These are phyloP conservation scores for Drosophila asahinai DNA, from an alignment of 1,140 invertebrate genomes.

Conservation along the genomic window DNA sequence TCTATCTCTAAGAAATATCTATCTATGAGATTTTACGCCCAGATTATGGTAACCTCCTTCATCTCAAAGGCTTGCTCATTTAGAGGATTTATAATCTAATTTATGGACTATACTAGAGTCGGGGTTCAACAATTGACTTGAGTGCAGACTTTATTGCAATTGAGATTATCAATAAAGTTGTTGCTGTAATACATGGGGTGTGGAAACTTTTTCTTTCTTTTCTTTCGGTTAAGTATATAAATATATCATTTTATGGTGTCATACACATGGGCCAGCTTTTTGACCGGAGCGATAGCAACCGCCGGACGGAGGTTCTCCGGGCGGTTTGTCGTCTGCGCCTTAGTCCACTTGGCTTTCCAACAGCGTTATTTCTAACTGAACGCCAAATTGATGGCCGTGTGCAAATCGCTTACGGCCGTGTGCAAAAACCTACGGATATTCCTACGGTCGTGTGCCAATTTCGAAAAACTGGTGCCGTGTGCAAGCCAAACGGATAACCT, in stretches of 20 bases:
- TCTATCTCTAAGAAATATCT: background rate
- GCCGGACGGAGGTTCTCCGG: conserved; percentile 37
- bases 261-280: conserved; percentile 7
- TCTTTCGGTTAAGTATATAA: conserved; percentile 9
- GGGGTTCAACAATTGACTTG: conserved; percentile 13
- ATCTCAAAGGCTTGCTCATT: background rate
- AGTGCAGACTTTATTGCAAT: conserved; percentile 50
- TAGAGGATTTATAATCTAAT: conserved; percentile 19
- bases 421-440: conserved; percentile 74
- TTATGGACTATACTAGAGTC: conserved; percentile 41
- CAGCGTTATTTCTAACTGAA: conserved; percentile 72
- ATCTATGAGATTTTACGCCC: background rate
- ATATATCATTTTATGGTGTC: conserved; percentile 52
- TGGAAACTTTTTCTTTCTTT: conserved; percentile 27
- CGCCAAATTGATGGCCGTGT: conserved; percentile 46
- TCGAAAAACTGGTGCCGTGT: conserved; percentile 62
- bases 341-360: conserved; percentile 69
- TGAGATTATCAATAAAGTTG: conserved; percentile 60
- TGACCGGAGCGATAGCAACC: conserved; percentile 61
- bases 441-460: conserved; percentile 62
- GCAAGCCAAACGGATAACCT: conserved; percentile 51
- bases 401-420: conserved; percentile 64
- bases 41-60: background rate
- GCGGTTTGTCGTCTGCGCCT: conserved; percentile 44
- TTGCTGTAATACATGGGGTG: conserved; percentile 33